Percentiles rank a stretch among this genome's conserved stretches.
Conservation (phyloP, 1,140 invertebrate genomes). For the Myzus persicae region DNA sequence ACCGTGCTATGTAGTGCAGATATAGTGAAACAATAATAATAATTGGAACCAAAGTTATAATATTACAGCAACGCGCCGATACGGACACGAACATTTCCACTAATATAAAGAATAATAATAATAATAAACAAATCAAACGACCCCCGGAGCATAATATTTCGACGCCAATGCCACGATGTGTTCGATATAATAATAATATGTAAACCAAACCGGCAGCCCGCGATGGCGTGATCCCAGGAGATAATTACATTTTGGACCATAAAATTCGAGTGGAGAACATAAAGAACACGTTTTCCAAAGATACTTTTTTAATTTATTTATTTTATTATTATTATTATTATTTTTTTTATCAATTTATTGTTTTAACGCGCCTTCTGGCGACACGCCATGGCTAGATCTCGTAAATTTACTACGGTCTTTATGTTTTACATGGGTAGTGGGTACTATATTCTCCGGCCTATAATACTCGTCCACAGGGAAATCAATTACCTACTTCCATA, state of each 20-base stretch:
- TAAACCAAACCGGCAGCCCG: conserved; percentile 10
- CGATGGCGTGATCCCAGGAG: background rate
- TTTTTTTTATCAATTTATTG: conserved; percentile 47
- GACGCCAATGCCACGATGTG: conserved; percentile 29
- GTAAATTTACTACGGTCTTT: conserved; percentile 32
- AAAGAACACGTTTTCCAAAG: conserved; percentile 44
- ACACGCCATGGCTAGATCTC: conserved; percentile 43
- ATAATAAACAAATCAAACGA: conserved; percentile 23
- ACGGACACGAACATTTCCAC: conserved; percentile 14
- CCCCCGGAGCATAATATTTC: background rate
- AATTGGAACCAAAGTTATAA: background rate
- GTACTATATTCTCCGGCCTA: background rate
- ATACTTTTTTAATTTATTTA: conserved; percentile 4
- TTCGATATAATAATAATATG: background rate
- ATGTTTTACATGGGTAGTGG: background rate
- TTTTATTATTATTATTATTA: background rate
- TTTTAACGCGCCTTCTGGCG: conserved; percentile 46
- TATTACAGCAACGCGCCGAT: background rate
- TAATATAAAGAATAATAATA: conserved; percentile 43
- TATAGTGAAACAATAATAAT: conserved; percentile 14
- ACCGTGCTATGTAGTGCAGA: background rate
- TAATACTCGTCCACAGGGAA: conserved; percentile 16
- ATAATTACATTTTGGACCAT: conserved; percentile 32
- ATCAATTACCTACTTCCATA: conserved; percentile 48
- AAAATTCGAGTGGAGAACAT: background rate